Evolutionary conservation across 2,113 vertebrate genomes (phyloP).

Genomic region (rabbit (Oryctolagus cuniculus)): DNA sequence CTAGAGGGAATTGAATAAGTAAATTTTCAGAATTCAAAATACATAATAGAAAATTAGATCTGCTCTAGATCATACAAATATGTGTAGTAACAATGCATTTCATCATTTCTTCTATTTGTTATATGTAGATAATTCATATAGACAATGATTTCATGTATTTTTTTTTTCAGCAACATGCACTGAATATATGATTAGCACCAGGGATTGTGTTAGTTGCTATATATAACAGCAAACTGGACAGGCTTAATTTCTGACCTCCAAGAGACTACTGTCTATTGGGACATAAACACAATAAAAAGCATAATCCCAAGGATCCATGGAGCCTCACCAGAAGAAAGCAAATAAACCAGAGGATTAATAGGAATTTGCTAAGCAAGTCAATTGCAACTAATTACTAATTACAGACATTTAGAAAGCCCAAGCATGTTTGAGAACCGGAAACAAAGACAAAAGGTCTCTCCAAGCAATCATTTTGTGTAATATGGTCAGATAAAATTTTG

Average conservation of each 20-base stretch:
- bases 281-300: neutral
- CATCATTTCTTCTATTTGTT: constrained; percentile 55
- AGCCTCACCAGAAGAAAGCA: neutral
- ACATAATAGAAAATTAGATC: constrained; percentile 54
- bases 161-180: neutral
- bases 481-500: neutral
- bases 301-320: neutral
- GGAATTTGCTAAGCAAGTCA: neutral
- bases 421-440: neutral
- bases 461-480: neutral
- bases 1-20: neutral
- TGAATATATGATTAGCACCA: neutral
- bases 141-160: neutral
- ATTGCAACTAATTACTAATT: neutral
- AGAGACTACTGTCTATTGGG: neutral
- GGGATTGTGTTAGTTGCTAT: neutral
- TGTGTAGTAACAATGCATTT: neutral
- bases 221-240: neutral
- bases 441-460: neutral
- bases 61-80: neutral
- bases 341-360: neutral
- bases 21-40: constrained; percentile 50
- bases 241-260: neutral
- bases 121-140: neutral
- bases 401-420: neutral